These are phyloP conservation scores for Anoplopoma fimbria DNA, from an alignment of 2,113 vertebrate species.

Conservation along the genomic window DNA sequence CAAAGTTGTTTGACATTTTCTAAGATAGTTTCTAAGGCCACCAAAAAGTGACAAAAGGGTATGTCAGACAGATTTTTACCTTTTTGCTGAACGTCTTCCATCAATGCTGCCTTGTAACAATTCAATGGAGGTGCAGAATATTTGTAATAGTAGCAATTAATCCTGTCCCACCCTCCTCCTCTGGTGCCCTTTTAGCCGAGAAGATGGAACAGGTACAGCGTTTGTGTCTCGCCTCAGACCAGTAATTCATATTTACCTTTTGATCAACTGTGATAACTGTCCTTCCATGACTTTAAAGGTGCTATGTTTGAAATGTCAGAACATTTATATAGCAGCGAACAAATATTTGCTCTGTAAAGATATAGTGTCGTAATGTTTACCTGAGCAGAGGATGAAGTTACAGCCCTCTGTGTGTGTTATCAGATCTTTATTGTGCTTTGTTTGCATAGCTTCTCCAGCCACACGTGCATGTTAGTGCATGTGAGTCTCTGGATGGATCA, in stretches of 20 bases:
- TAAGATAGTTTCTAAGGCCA: slow-evolving; percentile 14
- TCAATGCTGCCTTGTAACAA: not conserved
- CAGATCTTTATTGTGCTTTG: no score
- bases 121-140: not conserved
- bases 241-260: not conserved
- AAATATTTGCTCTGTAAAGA: no score
- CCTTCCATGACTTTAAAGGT: not conserved
- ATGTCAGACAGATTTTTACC: not conserved
- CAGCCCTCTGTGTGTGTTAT: no score
- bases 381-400: no score
- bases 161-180: not conserved
- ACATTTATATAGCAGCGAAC: no score
- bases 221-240: not conserved
- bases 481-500: no score
- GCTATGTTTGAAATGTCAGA: no score
- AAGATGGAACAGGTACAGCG: not conserved
- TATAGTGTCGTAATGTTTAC: no score
- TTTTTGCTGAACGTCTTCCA: not conserved
- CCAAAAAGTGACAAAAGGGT: not conserved
- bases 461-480: no score
- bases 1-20: slow-evolving; percentile 10
- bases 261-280: not conserved
- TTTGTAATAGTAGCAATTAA: not conserved
- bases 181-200: not conserved
- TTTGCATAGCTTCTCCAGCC: no score